Evolutionary conservation across 2,797 vertebrate genomes (phyloP).

Genomic region (Chrysocyon brachyurus): DNA sequence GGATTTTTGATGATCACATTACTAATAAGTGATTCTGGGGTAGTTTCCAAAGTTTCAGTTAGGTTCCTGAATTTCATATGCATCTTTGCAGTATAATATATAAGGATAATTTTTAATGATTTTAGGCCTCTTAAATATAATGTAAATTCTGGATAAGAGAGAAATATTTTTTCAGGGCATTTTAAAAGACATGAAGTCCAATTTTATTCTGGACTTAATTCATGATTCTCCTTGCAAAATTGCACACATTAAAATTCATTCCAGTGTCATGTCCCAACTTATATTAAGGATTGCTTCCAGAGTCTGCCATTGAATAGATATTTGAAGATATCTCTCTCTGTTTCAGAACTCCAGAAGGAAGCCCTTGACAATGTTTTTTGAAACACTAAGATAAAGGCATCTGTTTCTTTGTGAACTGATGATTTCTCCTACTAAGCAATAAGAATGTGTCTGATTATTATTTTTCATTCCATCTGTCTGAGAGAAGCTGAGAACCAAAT

Average conservation of each 20-base stretch:
- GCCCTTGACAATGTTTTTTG: neutral
- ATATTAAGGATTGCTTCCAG: slow-evolving; percentile 7
- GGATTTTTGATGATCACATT: slow-evolving; percentile 2
- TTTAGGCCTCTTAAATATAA: neutral
- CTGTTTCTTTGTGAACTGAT: neutral
- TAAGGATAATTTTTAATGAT: neutral
- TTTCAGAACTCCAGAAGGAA: neutral
- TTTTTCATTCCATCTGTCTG: slow-evolving; percentile 18
- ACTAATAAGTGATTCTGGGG: neutral
- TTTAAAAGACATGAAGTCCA: neutral
- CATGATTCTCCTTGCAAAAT: neutral
- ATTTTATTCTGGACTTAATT: neutral
- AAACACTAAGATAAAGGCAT: neutral
- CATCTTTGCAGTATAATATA: neutral
- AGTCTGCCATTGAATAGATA: neutral
- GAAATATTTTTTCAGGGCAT: neutral
- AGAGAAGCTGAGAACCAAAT: slow-evolving; percentile 20
- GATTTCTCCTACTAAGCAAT: neutral
- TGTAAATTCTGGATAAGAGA: neutral
- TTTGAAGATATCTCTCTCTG: neutral
- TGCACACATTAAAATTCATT: neutral
- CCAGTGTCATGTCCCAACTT: neutral
- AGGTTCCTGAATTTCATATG: neutral
- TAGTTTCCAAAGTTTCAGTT: neutral
- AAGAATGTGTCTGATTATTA: neutral